These are phyloP conservation scores for Hyalella azteca DNA, from an alignment of 2,888 invertebrate species.

Conservation along the genomic window DNA sequence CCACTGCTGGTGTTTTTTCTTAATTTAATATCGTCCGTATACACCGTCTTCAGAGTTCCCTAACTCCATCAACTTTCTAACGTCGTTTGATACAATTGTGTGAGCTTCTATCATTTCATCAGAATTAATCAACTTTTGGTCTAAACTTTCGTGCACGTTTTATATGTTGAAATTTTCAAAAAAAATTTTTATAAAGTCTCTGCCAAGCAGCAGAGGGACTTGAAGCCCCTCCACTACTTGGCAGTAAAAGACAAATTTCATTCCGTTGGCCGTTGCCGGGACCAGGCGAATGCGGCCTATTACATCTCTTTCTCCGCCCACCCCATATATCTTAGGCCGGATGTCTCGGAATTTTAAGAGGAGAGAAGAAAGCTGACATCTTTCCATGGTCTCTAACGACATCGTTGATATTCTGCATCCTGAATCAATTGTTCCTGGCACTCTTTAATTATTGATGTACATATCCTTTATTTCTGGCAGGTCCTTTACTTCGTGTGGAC, in stretches of 20 bases:
- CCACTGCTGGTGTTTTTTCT: neutral
- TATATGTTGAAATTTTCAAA: neutral
- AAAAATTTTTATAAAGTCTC: slow-evolving; percentile 38
- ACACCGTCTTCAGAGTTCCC: neutral
- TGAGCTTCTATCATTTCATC: neutral
- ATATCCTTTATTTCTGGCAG: slow-evolving; percentile 12
- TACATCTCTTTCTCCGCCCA: slow-evolving; percentile 39
- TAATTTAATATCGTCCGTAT: neutral
- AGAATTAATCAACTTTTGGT: neutral
- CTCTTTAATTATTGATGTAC: neutral
- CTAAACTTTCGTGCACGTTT: neutral
- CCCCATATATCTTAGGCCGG: slow-evolving; percentile 8
- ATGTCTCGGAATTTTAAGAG: neutral
- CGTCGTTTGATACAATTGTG: neutral
- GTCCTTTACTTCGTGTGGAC: slow-evolving; percentile 34
- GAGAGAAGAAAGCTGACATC: slow-evolving; percentile 26
- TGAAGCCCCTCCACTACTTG: slow-evolving; percentile 32
- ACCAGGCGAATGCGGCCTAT: slow-evolving; percentile 35
- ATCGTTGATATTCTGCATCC: slow-evolving; percentile 39
- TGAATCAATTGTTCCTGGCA: slow-evolving; percentile 18
- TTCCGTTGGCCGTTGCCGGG: slow-evolving; percentile 23
- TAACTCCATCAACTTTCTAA: neutral
- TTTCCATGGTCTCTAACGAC: slow-evolving; percentile 21
- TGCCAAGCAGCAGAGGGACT: slow-evolving; percentile 32
- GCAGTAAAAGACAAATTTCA: slow-evolving; percentile 38